Evolutionary conservation across 37 sponge, comb jelly and placozoan species (phyloP), one percentile per base, ranked within the genome.

Genomic region (Beroe forskalii): DNA sequence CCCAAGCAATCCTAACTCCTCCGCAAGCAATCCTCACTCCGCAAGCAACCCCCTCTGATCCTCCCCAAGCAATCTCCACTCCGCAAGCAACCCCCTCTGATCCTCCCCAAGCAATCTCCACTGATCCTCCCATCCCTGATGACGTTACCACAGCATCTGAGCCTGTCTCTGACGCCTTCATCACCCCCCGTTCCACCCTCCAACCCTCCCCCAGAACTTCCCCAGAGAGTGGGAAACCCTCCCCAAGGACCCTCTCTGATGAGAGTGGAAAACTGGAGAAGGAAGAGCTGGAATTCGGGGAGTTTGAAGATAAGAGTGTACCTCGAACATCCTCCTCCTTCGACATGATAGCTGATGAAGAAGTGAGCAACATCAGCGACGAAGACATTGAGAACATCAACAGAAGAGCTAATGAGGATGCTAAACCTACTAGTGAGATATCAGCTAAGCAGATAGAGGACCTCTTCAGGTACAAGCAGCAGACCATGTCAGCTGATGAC

Each of bases 101-200:
- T n/a, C n/a, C n/a, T n/a, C n/a, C n/a, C n/a, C n/a, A n/a, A n/a
- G n/a, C n/a, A n/a, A n/a, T n/a, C n/a, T n/a, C n/a, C n/a, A n/a
- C n/a, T n/a, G n/a, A n/a, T n/a, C n/a, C n/a, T n/a, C n/a, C n/a
- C n/a, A n/a, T n/a, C n/a, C n/a, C n/a, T n/a, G n/a, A n/a, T n/a
- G 55, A 48, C 12, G 55, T 48, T 17, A 17, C 55, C 12, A 48
- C 12, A 48, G 55, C 55, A 48, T 17, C 55, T 6, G 55, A 48
- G 6, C 12, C 55, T 44, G 55, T 42, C 4, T 48, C 55, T 44
- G 55, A 80, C 4, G 86, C 28, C n/a, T 80, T 80, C 86, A 80
- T 38, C 28, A 80, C 86, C 14, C 86, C 86, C 86, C 12, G 86
- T 42, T 80, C 86, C 48, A 42, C 44, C 6, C 25, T 80, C 9